Evolutionary conservation across 2,888 invertebrate genomes (phyloP).

Genomic region (Drosophila barbarae): DNA sequence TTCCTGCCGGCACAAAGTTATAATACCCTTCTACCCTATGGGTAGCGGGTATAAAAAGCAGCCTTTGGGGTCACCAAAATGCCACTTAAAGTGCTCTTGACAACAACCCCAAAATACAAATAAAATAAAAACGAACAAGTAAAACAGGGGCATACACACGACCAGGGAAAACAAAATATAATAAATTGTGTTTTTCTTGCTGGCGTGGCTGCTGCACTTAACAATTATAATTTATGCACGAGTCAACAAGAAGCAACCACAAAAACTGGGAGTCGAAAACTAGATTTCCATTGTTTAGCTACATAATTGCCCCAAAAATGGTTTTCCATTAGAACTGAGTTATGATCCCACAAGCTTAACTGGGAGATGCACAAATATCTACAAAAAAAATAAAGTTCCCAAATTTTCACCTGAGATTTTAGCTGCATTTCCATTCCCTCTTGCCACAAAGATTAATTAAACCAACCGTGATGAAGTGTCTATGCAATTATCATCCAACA

Average conservation of each 20-base stretch:
- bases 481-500: constrained; percentile 28
- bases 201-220: constrained; percentile 48
- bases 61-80: constrained; percentile 6
- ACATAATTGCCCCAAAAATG: constrained; percentile 32
- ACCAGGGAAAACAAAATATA: constrained; percentile 36
- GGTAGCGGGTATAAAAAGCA: no score
- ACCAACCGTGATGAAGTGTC: constrained; percentile 7
- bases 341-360: background rate
- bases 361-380: background rate
- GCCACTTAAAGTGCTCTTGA: constrained; percentile 11
- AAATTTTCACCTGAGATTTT: background rate
- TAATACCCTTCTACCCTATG: no score
- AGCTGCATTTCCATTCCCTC: background rate
- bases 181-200: constrained; percentile 44
- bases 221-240: constrained; percentile 65
- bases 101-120: background rate
- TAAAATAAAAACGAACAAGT: constrained; percentile 9
- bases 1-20: no score
- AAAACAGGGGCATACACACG: constrained; percentile 12
- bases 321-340: constrained; percentile 9
- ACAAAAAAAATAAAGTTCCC: background rate
- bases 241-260: constrained; percentile 52
- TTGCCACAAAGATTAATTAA: constrained; percentile 7
- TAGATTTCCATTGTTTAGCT: constrained; percentile 40
- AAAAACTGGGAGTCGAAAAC: constrained; percentile 20